These are phyloP conservation scores for Catharus bicknelli DNA, from an alignment of 2,113 vertebrate genomes.

Conservation along the genomic window DNA sequence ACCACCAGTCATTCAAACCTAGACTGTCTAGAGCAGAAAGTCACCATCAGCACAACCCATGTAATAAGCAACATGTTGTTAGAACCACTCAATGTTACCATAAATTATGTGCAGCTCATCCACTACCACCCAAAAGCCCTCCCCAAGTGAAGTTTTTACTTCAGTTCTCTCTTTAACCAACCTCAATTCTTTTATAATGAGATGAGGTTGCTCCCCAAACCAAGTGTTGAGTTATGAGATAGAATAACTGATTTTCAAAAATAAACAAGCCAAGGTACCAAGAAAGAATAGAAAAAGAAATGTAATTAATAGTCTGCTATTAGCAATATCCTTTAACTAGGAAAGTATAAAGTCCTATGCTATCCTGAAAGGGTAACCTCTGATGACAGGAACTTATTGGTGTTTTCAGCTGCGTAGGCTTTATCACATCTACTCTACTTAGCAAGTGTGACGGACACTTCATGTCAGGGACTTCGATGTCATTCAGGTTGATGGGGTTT, in stretches of 20 bases:
- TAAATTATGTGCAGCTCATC: constrained; percentile 38
- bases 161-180: neutral
- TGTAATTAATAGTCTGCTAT: neutral
- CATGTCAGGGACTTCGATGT: constrained; percentile 62
- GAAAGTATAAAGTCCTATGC: constrained; percentile 21
- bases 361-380: constrained; percentile 66
- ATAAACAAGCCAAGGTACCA: neutral
- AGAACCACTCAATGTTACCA: constrained; percentile 21
- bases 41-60: constrained; percentile 29
- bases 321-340: neutral
- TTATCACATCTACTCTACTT: constrained; percentile 68
- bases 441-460: constrained; percentile 81
- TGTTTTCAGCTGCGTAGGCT: constrained; percentile 80
- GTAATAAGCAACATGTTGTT: constrained; percentile 51
- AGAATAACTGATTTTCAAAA: neutral
- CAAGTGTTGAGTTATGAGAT: neutral
- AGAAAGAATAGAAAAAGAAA: neutral
- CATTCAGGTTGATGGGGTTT: constrained; percentile 66
- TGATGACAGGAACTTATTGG: constrained; percentile 54
- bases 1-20: constrained; percentile 54
- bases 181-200: neutral
- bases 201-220: neutral
- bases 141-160: neutral
- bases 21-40: constrained; percentile 57
- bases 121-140: neutral